These are phyloP conservation scores for Lepas anatifera DNA, from an alignment of 2,888 invertebrate genomes.

Conservation along the genomic window DNA sequence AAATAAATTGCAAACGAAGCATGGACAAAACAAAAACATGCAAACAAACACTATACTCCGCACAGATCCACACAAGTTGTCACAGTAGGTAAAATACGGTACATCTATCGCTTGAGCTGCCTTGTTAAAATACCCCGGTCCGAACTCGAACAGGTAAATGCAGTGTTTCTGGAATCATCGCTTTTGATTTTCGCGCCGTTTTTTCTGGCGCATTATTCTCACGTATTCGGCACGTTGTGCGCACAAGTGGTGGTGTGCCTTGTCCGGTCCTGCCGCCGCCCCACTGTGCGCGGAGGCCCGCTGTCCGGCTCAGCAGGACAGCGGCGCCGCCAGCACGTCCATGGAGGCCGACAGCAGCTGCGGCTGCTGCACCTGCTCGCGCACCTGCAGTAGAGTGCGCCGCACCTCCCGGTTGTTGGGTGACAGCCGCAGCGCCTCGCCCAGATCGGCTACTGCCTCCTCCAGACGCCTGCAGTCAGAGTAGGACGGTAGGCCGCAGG, in stretches of 20 bases:
- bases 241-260: too few relatives aligned
- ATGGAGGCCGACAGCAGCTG: neutral
- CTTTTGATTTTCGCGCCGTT: slow-evolving; percentile 11
- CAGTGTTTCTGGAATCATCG: neutral
- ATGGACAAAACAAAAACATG: too few relatives aligned
- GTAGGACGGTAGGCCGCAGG: slow-evolving; percentile 5
- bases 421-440: slow-evolving; percentile 60
- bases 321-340: neutral
- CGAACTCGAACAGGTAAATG: slow-evolving; percentile 3
- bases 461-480: slow-evolving; percentile 47
- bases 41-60: neutral
- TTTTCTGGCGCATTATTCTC: too few relatives aligned
- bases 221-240: too few relatives aligned
- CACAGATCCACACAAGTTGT: neutral
- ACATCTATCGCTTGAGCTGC: neutral
- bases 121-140: neutral
- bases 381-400: slow-evolving; percentile 55
- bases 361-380: slow-evolving; percentile 49
- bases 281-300: too few relatives aligned
- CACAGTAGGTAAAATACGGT: neutral
- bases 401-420: slow-evolving; percentile 58
- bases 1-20: neutral
- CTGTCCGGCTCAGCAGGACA: neutral
- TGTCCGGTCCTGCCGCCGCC: too few relatives aligned
- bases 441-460: slow-evolving; percentile 64